Percentiles rank a stretch among this genome's conserved stretches.
Evolutionary conservation across 2,888 invertebrate genomes (phyloP).

Genomic region (Sialis lutaria): DNA sequence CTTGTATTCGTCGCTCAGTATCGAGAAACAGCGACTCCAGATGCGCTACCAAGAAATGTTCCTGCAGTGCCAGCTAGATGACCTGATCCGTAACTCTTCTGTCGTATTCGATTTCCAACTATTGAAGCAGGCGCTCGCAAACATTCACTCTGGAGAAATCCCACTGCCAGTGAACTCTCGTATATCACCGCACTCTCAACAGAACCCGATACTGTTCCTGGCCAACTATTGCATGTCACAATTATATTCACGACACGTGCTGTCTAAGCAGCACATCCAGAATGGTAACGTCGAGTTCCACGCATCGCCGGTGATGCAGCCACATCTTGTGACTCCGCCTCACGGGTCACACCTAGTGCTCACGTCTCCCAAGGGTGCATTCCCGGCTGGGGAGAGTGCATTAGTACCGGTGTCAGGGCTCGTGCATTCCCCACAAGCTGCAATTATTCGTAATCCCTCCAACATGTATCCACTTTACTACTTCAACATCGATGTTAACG

Average conservation of each 20-base stretch:
- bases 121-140: conserved; percentile 45
- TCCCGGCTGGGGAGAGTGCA: conserved; percentile 22
- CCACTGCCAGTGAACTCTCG: conserved; percentile 23
- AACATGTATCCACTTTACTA: conserved; percentile 53
- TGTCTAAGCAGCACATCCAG: conserved; percentile 35
- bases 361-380: conserved; percentile 23
- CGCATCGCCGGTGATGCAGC: conserved; percentile 23
- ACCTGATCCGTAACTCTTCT: conserved; percentile 45
- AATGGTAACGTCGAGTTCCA: conserved; percentile 30
- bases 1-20: conserved; percentile 37
- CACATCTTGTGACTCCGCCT: conserved; percentile 16
- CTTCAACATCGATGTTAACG: conserved; percentile 60
- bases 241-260: conserved; percentile 44
- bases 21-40: conserved; percentile 49
- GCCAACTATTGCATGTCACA: conserved; percentile 65
- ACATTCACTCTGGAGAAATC: conserved; percentile 39
- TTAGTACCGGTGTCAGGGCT: conserved; percentile 22
- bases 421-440: conserved; percentile 30
- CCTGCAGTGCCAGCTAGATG: conserved; percentile 52
- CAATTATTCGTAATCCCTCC: conserved; percentile 32
- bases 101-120: conserved; percentile 48
- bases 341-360: conserved; percentile 18
- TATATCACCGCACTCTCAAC: conserved; percentile 26
- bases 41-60: conserved; percentile 53
- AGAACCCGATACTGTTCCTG: conserved; percentile 52